Conservation (phyloP, 2,113 vertebrate species). For the Hoplias malabaricus region DNA sequence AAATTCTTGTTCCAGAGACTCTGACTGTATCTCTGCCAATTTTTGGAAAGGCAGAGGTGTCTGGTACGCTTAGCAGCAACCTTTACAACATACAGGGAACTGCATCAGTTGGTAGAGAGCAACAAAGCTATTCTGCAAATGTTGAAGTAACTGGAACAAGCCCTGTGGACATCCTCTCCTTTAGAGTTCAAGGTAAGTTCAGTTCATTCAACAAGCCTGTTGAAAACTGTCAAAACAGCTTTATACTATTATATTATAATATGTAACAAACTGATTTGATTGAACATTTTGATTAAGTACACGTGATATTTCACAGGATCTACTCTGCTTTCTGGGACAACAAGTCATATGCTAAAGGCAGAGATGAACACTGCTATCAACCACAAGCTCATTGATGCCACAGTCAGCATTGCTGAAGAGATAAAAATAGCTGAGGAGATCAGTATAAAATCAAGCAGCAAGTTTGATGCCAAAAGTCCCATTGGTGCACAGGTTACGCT, state of each 20-base stretch:
- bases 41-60: constrained; percentile 79
- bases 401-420: constrained; percentile 68
- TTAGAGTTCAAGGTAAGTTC: constrained; percentile 80
- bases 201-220: too few relatives aligned
- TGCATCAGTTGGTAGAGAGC: constrained; percentile 74
- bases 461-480: constrained; percentile 74
- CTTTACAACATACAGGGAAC: constrained; percentile 85
- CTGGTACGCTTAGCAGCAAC: constrained; percentile 82
- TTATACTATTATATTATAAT: too few relatives aligned
- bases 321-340: constrained; percentile 69
- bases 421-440: constrained; percentile 63
- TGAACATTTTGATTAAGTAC: neutral
- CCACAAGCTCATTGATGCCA: constrained; percentile 82
- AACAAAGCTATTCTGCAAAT: constrained; percentile 66
- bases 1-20: constrained; percentile 76
- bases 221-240: too few relatives aligned
- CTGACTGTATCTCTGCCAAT: constrained; percentile 77
- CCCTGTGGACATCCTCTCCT: constrained; percentile 79
- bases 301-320: constrained; percentile 73
- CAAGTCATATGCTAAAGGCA: constrained; percentile 64
- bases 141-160: constrained; percentile 77
- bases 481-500: constrained; percentile 75
- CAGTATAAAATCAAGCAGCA: constrained; percentile 68
- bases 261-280: neutral
- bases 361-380: constrained; percentile 72